Evolutionary conservation across 2,113 vertebrate genomes (phyloP).

Genomic region (Larimichthys crocea): DNA sequence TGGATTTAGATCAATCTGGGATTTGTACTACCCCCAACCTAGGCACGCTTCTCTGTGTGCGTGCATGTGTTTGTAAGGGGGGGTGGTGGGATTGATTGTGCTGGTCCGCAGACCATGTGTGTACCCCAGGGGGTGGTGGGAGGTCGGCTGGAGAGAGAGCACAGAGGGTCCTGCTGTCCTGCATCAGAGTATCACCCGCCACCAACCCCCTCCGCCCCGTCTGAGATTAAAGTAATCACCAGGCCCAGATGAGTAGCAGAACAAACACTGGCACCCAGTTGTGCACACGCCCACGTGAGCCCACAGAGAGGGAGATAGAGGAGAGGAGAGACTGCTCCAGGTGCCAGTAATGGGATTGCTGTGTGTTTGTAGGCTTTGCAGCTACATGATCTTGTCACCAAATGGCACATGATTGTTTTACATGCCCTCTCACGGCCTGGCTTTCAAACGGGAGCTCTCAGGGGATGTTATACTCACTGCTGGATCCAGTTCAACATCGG

Average conservation of each 20-base stretch:
- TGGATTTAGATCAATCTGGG: constrained; percentile 85
- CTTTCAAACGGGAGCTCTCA: constrained; percentile 26
- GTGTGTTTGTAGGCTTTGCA: constrained; percentile 68
- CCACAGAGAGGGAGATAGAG: constrained; percentile 40
- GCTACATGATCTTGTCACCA: constrained; percentile 62
- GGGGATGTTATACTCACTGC: constrained; percentile 10
- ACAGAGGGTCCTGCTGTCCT: constrained; percentile 69
- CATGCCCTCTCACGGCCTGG: constrained; percentile 48
- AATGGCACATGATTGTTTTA: constrained; percentile 67
- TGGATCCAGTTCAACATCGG: constrained; percentile 21
- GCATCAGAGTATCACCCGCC: constrained; percentile 64
- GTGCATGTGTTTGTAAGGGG: constrained; percentile 44
- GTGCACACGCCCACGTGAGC: constrained; percentile 61
- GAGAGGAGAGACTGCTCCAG: constrained; percentile 59
- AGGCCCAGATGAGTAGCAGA: constrained; percentile 76
- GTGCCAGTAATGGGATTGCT: constrained; percentile 78
- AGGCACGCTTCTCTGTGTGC: constrained; percentile 65
- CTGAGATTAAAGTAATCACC: constrained; percentile 83
- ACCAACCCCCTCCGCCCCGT: constrained; percentile 48
- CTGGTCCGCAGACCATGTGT: constrained; percentile 78
- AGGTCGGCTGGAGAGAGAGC: constrained; percentile 60
- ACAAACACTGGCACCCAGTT: constrained; percentile 71
- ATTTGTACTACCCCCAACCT: constrained; percentile 77
- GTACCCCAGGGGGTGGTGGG: constrained; percentile 78
- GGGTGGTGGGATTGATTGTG: constrained; percentile 67